Conservation (phyloP, 2,113 vertebrate genomes). For the Gallinago paraguaiae region DNA sequence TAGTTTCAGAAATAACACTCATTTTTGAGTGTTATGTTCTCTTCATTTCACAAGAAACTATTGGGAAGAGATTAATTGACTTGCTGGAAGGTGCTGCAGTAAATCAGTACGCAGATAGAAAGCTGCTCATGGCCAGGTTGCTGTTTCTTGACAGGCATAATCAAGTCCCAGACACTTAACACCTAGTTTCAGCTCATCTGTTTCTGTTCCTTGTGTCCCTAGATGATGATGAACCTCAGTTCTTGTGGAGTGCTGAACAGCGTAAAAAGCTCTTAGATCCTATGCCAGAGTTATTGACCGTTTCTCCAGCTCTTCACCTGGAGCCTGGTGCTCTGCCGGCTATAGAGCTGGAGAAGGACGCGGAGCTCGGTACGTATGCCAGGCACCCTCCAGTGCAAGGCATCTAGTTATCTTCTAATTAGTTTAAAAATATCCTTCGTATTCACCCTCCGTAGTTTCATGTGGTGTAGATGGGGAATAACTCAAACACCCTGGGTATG, state of each 20-base stretch:
- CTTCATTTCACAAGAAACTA: background rate
- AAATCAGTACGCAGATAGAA: background rate
- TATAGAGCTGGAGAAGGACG: slow-evolving; percentile 54
- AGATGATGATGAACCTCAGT: slow-evolving; percentile 19
- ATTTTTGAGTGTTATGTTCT: background rate
- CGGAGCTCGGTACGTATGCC: slow-evolving; percentile 70
- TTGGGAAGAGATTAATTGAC: background rate
- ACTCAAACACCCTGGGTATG: background rate
- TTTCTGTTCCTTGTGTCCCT: background rate
- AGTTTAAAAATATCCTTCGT: background rate
- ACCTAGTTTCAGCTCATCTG: background rate
- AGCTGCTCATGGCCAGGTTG: background rate
- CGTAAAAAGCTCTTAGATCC: slow-evolving; percentile 70
- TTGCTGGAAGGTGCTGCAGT: background rate
- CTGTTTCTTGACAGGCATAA: background rate
- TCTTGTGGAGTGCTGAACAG: slow-evolving; percentile 65
- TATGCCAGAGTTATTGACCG: slow-evolving; percentile 45
- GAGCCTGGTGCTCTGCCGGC: slow-evolving; percentile 72
- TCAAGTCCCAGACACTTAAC: background rate
- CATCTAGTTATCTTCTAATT: background rate
- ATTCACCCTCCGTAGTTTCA: background rate
- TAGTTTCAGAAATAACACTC: background rate
- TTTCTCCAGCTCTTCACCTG: slow-evolving; percentile 57
- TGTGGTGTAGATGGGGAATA: background rate
- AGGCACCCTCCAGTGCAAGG: background rate